phyloP scores from a whole-genome alignment of 1,140 invertebrate genomes.

The Saccostrea echinata region DNA sequence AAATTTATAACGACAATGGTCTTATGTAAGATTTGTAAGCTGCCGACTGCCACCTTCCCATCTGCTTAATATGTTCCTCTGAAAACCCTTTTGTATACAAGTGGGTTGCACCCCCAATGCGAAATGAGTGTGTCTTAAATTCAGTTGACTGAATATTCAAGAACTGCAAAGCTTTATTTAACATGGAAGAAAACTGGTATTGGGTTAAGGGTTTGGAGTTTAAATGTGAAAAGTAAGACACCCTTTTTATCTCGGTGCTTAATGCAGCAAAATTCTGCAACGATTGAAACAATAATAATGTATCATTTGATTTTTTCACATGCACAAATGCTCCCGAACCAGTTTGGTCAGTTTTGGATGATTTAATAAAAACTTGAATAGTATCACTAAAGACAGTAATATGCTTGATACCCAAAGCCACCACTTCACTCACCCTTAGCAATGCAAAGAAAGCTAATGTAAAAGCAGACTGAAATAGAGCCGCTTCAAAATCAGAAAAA shows the following conservation, averaged over 20 bases:
- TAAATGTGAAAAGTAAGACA: not conserved
- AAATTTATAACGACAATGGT: no score
- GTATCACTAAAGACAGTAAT: not conserved
- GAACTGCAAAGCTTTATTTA: not conserved
- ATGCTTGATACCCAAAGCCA: not conserved
- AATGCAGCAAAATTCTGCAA: not conserved
- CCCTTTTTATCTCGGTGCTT: not conserved
- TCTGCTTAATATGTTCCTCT: not conserved
- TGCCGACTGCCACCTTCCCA: not conserved
- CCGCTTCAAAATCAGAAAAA: no score
- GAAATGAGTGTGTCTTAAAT: not conserved
- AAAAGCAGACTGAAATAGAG: not conserved
- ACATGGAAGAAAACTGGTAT: not conserved
- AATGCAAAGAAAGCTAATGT: not conserved
- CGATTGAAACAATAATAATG: not conserved
- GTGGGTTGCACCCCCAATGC: not conserved
- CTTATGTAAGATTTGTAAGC: no score
- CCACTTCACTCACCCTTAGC: not conserved
- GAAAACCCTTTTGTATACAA: not conserved
- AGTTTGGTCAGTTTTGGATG: not conserved
- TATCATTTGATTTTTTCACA: not conserved
- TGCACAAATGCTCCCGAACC: not conserved
- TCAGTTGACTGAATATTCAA: not conserved
- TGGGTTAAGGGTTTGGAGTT: not conserved
- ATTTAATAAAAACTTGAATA: not conserved